Evolutionary conservation across 2,888 invertebrate genomes (phyloP).

Genomic region (Monopis laevigella): DNA sequence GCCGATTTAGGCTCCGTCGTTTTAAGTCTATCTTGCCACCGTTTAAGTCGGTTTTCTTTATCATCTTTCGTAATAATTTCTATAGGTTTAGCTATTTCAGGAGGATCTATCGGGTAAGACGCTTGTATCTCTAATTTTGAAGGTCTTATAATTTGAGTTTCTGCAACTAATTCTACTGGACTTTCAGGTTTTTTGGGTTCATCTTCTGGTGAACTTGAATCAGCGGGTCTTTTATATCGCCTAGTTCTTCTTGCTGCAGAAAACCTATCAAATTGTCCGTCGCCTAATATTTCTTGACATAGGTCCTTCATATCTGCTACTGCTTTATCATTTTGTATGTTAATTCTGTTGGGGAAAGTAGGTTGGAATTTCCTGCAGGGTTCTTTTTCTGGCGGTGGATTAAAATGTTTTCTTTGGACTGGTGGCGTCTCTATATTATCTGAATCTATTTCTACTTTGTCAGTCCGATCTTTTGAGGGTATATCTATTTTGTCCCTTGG

Average conservation of each 20-base stretch:
- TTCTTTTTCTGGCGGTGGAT: conserved; percentile 70
- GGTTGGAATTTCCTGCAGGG: conserved; percentile 66
- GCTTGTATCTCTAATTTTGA: conserved; percentile 60
- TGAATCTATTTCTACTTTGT: conserved; percentile 85
- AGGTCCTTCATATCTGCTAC: conserved; percentile 49
- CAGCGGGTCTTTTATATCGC: conserved; percentile 76
- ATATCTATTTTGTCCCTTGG: conserved; percentile 22
- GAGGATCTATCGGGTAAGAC: conserved; percentile 52
- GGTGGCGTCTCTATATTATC: conserved; percentile 93
- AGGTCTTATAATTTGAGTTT: conserved; percentile 61
- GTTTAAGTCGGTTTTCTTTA: conserved; percentile 69
- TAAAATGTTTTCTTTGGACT: conserved; percentile 75
- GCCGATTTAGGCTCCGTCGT: conserved; percentile 44
- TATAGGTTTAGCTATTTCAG: conserved; percentile 45
- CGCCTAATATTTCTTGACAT: conserved; percentile 69
- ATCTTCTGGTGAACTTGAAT: conserved; percentile 67
- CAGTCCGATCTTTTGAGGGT: conserved; percentile 25
- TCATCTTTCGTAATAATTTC: conserved; percentile 52
- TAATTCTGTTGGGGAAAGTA: conserved; percentile 27
- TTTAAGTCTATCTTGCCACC: conserved; percentile 77
- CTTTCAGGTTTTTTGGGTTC: conserved; percentile 52
- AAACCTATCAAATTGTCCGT: conserved; percentile 86
- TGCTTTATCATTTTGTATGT: conserved; percentile 32
- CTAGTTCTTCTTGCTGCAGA: conserved; percentile 84
- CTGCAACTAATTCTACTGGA: conserved; percentile 54